phyloP scores from a whole-genome alignment of 2,888 invertebrate species.

The Lissocephala sabroskyi region DNA sequence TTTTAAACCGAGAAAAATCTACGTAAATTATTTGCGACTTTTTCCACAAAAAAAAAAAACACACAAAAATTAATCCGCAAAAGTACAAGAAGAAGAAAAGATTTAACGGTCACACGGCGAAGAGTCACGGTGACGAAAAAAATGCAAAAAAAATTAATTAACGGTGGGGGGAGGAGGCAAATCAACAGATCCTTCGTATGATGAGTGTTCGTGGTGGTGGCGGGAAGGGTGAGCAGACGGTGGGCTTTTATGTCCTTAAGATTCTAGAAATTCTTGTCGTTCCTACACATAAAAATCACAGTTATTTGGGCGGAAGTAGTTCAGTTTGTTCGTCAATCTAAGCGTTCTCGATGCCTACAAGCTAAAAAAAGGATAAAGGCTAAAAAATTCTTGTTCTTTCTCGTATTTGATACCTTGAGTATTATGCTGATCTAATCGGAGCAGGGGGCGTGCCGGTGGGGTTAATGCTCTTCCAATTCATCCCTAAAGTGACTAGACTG shows the following conservation, averaged over 20 bases:
- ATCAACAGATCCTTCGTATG: too few relatives aligned
- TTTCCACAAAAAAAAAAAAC: constrained; percentile 27
- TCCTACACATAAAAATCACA: constrained; percentile 67
- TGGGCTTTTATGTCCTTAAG: too few relatives aligned
- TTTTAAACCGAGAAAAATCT: constrained; percentile 68
- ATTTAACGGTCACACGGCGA: too few relatives aligned
- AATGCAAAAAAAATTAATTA: constrained; percentile 20
- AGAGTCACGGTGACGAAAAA: too few relatives aligned
- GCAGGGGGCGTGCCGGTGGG: too few relatives aligned
- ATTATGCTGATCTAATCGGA: too few relatives aligned
- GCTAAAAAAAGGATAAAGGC: background rate
- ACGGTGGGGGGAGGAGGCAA: constrained; percentile 68
- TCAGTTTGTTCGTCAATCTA: constrained; percentile 20
- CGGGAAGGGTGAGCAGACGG: too few relatives aligned
- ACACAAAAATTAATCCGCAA: constrained; percentile 18
- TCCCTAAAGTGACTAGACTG: constrained; percentile 70
- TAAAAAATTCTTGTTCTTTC: background rate
- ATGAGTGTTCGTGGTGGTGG: too few relatives aligned
- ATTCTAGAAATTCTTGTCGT: too few relatives aligned
- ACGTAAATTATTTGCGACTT: constrained; percentile 63
- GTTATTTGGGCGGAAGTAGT: constrained; percentile 71
- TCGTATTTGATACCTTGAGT: constrained; percentile 70
- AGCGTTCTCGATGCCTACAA: background rate
- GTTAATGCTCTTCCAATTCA: too few relatives aligned
- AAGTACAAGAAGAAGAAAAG: constrained; percentile 24